These are phyloP conservation scores for Platyscapa corneri DNA, from an alignment of 1,140 invertebrate genomes.

Conservation along the genomic window DNA sequence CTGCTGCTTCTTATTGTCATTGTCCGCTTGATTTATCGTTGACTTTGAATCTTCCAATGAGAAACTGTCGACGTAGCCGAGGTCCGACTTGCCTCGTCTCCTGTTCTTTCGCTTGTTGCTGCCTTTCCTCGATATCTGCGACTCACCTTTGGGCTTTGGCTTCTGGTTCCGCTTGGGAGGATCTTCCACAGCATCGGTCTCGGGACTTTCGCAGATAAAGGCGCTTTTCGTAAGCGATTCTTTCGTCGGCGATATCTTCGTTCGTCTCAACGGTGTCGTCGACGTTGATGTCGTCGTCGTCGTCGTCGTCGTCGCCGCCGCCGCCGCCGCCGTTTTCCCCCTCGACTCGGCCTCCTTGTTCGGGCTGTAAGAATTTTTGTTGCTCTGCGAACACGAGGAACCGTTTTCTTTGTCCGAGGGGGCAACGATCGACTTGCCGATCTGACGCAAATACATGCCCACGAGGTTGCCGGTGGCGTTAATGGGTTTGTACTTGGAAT, in stretches of 20 bases:
- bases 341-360: conserved; percentile 14
- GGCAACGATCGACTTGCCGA: conserved; percentile 64
- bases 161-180: conserved; percentile 45
- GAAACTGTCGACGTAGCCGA: conserved; percentile 47
- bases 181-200: conserved; percentile 37
- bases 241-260: conserved; percentile 72
- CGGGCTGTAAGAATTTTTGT: conserved; percentile 42
- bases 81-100: conserved; percentile 47
- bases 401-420: conserved; percentile 65
- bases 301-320: conserved; percentile 38
- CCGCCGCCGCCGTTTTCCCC: conserved; percentile 52
- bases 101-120: conserved; percentile 36
- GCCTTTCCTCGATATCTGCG: conserved; percentile 35
- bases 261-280: conserved; percentile 64
- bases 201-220: conserved; percentile 55
- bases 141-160: conserved; percentile 33
- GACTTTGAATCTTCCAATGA: conserved; percentile 40
- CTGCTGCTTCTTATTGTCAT: conserved; percentile 31
- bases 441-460: conserved; percentile 66
- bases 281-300: conserved; percentile 49
- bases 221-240: conserved; percentile 64
- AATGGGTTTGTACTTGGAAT: conserved; percentile 59
- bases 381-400: conserved; percentile 53
- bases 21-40: background rate
- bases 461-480: conserved; percentile 61